Percentiles rank a stretch among this genome's conserved stretches.
phyloP scores from a whole-genome alignment of 2,113 vertebrate species.

The Rhombomys opimus region DNA sequence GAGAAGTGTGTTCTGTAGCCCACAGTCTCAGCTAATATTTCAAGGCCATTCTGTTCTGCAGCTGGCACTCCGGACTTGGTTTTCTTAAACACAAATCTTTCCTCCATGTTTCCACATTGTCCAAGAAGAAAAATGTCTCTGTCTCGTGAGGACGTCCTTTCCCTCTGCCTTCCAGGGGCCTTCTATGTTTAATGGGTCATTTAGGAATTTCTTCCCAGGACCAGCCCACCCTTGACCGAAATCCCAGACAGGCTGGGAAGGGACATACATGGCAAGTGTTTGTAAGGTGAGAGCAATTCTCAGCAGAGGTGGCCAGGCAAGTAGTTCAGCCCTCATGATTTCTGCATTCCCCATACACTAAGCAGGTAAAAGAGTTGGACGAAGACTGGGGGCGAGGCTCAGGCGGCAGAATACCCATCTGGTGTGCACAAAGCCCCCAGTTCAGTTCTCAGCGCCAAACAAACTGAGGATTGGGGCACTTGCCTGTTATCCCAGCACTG shows the following conservation, averaged over 20 bases:
- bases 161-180: not conserved
- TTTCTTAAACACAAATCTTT: slow-evolving; percentile 10
- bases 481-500: not conserved
- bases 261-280: too few species aligned
- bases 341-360: not conserved
- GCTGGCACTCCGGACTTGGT: not conserved
- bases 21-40: not conserved
- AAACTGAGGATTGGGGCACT: not conserved
- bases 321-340: not conserved
- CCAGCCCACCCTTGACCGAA: too few species aligned
- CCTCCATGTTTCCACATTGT: not conserved
- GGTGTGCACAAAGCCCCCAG: not conserved
- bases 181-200: not conserved
- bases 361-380: not conserved
- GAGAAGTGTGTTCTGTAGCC: not conserved
- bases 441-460: not conserved
- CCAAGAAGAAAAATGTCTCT: not conserved
- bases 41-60: not conserved
- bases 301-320: not conserved
- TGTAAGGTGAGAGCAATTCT: not conserved
- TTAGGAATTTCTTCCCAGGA: not conserved
- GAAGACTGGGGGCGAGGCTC: not conserved
- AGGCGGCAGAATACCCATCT: not conserved
- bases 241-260: not conserved
- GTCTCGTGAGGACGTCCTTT: not conserved